Evolutionary conservation across 1,140 invertebrate species (phyloP), one percentile per base, ranked within the genome.

Genomic region (Plutomurus gul): DNA sequence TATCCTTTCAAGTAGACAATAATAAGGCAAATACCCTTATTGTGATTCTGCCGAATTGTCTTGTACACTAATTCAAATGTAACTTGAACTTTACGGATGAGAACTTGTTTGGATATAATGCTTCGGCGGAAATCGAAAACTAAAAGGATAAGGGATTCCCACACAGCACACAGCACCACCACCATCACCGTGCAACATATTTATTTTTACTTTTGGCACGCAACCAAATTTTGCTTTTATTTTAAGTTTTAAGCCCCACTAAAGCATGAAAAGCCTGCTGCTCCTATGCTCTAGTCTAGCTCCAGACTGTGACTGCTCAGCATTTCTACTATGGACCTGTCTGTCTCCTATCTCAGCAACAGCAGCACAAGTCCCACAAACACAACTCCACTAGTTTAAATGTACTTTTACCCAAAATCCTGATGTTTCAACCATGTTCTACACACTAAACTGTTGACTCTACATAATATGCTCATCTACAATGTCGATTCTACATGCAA

Each of bases 131-230:
- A 72, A 72, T 11, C 2, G 10, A 72, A 72, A 46, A 40, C 70
- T 36, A 33, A 65, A 65, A 65, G 30, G 56, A 27, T 65, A 65
- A 65, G 56, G 5, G 56, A 65, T 18, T 65, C 7, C 16, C 25
- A 65, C 22, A 5, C 30, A 65, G 56, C 27, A 36, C 22, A 33
- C 60, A 25, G 22, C 11, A 70, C n/a, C 10, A 65, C 60, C 33
- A 22, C 20, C 18, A 25, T 3, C 47, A 70, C 36, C 47, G 49
- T 75, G 73, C 60, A 78, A 46, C 60, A 78, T 79, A 49, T 74
- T 79, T 79, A 79, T 79, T 79, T 79, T 79, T 79, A 79, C 71
- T 75, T 51, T 79, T 79, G 77, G 77, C 77, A 56, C 18, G 18
- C 43, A 36, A 4, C 60, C 77, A 79, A 75, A 27, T 43, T 51